phyloP scores from a whole-genome alignment of 1,140 invertebrate species.

The Trigoniulus corallinus region DNA sequence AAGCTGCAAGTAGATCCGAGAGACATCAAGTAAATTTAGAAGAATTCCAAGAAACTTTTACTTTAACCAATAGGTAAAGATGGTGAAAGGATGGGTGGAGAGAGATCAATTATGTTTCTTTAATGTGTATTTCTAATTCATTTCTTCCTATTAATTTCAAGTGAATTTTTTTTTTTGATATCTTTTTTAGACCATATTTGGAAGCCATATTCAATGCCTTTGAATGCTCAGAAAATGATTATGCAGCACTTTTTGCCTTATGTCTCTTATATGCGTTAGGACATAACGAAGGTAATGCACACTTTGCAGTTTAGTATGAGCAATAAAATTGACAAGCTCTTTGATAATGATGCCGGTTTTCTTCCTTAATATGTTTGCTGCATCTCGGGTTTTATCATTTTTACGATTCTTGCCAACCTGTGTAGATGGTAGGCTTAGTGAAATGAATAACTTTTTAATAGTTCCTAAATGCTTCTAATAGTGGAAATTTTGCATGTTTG shows the following conservation, averaged over 20 bases:
- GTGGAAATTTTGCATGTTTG: no score
- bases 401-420: neutral
- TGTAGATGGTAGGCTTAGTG: neutral
- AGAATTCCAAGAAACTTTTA: neutral
- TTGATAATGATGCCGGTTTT: no score
- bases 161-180: neutral
- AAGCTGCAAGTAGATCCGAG: neutral
- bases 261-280: slow-evolving; percentile 85
- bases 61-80: neutral
- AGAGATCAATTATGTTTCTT: no score
- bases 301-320: slow-evolving; percentile 5
- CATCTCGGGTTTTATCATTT: slow-evolving; percentile 11
- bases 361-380: no score
- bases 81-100: no score
- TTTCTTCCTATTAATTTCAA: no score
- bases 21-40: neutral
- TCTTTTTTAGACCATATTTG: slow-evolving; percentile 56
- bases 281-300: slow-evolving; percentile 66
- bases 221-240: slow-evolving; percentile 76
- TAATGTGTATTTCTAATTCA: no score
- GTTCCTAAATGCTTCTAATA: no score
- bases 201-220: slow-evolving; percentile 66
- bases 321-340: slow-evolving; percentile 16
- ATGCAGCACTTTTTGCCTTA: slow-evolving; percentile 75
- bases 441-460: no score